Percentiles rank a stretch among this genome's conserved stretches.
Conservation (phyloP, 2,113 vertebrate species). For the Pica pica region DNA sequence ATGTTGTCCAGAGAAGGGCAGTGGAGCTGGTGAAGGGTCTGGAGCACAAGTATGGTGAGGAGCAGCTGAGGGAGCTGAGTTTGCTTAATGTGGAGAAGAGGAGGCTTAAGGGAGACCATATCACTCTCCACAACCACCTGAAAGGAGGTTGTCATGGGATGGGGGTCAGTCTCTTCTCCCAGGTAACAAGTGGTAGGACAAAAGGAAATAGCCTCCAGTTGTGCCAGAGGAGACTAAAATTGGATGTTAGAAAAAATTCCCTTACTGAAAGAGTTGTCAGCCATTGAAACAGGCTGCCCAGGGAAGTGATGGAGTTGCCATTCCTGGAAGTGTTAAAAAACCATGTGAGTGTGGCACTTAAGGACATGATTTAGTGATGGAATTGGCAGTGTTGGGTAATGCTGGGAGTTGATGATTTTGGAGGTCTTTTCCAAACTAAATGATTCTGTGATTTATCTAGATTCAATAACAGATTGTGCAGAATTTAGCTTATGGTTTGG, state of each 20-base stretch:
- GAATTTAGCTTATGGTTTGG: not conserved
- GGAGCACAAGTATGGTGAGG: not conserved
- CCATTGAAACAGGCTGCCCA: not conserved
- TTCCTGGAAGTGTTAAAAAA: not conserved
- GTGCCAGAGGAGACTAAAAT: not conserved
- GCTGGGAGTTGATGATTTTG: not conserved
- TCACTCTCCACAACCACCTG: not conserved
- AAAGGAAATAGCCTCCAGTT: not conserved
- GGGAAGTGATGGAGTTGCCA: not conserved
- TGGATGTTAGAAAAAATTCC: not conserved
- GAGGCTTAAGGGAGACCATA: not conserved
- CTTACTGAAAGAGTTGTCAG: not conserved
- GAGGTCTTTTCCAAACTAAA: not conserved
- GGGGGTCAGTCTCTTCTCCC: not conserved
- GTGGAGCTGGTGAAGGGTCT: rapidly evolving
- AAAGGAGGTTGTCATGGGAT: not conserved
- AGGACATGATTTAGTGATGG: not conserved
- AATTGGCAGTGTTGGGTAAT: not conserved
- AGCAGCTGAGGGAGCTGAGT: not conserved
- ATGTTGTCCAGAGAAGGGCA: not conserved
- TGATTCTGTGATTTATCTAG: not conserved
- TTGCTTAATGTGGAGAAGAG: rapidly evolving
- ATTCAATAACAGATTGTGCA: not conserved
- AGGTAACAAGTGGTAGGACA: not conserved
- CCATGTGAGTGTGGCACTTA: not conserved